Percentiles rank a stretch among this genome's conserved stretches.
These are phyloP conservation scores for Diadophis punctatus DNA, from an alignment of 2,113 vertebrate species.

Conservation along the genomic window DNA sequence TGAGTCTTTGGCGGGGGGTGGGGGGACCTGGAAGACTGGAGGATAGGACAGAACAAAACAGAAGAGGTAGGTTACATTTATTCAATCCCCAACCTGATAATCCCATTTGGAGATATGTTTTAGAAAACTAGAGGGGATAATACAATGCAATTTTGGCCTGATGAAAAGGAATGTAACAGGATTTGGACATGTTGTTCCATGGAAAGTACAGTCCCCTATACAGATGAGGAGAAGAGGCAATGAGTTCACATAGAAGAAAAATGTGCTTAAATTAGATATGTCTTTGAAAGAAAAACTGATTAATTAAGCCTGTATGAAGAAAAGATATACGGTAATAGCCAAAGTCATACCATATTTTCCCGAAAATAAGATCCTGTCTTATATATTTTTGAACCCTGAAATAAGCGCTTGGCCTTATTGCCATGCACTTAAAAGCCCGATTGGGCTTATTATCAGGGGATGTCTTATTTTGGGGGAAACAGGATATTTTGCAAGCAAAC, in stretches of 20 bases:
- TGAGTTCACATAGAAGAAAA: neutral
- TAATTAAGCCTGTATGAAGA: neutral
- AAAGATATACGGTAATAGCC: neutral
- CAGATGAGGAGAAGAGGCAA: neutral
- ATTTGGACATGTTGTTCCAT: neutral
- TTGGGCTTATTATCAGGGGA: too few relatives aligned
- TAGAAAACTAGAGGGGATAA: neutral
- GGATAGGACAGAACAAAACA: neutral
- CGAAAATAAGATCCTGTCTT: too few relatives aligned
- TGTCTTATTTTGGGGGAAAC: too few relatives aligned
- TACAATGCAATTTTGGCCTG: neutral
- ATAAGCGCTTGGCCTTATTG: too few relatives aligned
- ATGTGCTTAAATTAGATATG: neutral
- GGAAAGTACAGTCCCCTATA: neutral
- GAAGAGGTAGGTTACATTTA: neutral
- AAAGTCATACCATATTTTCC: neutral
- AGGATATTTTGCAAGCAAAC: neutral
- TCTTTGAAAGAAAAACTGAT: neutral
- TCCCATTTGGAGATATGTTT: neutral
- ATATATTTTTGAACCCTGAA: too few relatives aligned
- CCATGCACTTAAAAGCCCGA: too few relatives aligned
- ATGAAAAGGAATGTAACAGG: neutral
- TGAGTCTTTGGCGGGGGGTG: neutral
- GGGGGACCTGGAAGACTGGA: neutral
- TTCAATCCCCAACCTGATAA: neutral